phyloP scores from a whole-genome alignment of 2,797 vertebrate species.

The Eulemur coronatus region DNA sequence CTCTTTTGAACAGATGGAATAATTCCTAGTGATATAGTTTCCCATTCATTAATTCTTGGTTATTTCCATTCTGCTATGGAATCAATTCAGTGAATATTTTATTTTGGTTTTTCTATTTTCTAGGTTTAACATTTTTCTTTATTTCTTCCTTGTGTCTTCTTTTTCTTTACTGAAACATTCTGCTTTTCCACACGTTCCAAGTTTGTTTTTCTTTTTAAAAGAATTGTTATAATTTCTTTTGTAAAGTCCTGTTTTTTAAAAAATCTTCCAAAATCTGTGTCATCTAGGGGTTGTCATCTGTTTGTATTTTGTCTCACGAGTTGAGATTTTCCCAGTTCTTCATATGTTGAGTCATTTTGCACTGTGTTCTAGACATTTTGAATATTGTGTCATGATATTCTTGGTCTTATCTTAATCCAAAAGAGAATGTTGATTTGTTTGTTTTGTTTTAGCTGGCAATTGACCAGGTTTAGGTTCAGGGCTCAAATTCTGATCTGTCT shows the following conservation, averaged over 20 bases:
- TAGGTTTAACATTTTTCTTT: neutral
- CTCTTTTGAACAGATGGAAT: neutral
- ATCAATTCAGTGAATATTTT: neutral
- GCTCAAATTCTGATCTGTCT: neutral
- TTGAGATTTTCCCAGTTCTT: neutral
- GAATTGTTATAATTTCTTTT: neutral
- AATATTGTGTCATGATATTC: neutral
- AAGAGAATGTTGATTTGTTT: neutral
- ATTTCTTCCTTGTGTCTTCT: neutral
- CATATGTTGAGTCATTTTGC: neutral
- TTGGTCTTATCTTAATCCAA: neutral
- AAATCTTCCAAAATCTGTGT: neutral
- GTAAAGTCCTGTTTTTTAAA: neutral
- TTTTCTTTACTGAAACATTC: neutral
- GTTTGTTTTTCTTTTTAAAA: neutral
- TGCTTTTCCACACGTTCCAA: neutral
- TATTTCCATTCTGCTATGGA: neutral
- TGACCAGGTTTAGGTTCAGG: neutral
- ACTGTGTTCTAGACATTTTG: neutral
- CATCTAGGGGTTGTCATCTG: neutral
- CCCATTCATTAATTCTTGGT: neutral
- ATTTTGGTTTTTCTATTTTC: neutral
- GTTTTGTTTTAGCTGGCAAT: neutral
- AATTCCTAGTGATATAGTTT: neutral
- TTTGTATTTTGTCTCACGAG: neutral